Percentiles rank a stretch among this genome's conserved stretches.
These are phyloP conservation scores for Xyrichtys novacula DNA, from an alignment of 2,797 vertebrate genomes.

Conservation along the genomic window DNA sequence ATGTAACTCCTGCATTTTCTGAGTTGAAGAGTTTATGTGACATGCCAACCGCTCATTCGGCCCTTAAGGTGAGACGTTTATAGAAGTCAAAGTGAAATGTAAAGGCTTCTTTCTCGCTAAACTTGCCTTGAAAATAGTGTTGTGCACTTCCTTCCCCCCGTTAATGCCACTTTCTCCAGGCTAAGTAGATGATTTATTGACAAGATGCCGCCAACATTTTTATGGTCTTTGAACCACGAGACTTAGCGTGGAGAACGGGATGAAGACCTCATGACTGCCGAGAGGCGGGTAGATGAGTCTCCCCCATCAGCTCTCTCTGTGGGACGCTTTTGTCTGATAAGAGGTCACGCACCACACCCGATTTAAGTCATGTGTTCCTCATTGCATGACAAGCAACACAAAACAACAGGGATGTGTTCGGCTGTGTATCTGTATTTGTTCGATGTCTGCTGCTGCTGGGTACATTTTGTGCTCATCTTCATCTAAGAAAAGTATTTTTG, in stretches of 20 bases:
- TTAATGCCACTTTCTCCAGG: constrained; percentile 56
- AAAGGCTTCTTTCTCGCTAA: constrained; percentile 52
- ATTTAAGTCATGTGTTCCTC: constrained; percentile 82
- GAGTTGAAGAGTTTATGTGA: background rate
- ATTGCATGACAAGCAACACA: constrained; percentile 63
- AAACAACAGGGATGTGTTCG: constrained; percentile 74
- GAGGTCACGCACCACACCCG: constrained; percentile 74
- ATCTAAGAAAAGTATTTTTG: constrained; percentile 20
- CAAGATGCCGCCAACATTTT: constrained; percentile 55
- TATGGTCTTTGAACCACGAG: constrained; percentile 80
- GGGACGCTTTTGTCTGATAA: constrained; percentile 80
- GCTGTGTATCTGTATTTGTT: constrained; percentile 34
- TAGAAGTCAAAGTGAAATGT: constrained; percentile 12
- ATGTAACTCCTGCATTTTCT: constrained; percentile 16
- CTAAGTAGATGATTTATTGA: constrained; percentile 74
- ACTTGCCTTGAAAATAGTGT: constrained; percentile 13
- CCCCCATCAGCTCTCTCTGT: constrained; percentile 68
- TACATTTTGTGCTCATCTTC: constrained; percentile 46
- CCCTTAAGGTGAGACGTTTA: constrained; percentile 44
- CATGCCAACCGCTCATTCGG: constrained; percentile 6
- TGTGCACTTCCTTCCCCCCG: constrained; percentile 4
- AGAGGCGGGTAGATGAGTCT: constrained; percentile 40
- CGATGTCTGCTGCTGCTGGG: constrained; percentile 22
- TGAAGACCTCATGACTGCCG: constrained; percentile 81
- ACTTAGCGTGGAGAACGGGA: constrained; percentile 69